Conservation (phyloP, 1,140 invertebrate species). For the Ceratosolen solmsi region DNA sequence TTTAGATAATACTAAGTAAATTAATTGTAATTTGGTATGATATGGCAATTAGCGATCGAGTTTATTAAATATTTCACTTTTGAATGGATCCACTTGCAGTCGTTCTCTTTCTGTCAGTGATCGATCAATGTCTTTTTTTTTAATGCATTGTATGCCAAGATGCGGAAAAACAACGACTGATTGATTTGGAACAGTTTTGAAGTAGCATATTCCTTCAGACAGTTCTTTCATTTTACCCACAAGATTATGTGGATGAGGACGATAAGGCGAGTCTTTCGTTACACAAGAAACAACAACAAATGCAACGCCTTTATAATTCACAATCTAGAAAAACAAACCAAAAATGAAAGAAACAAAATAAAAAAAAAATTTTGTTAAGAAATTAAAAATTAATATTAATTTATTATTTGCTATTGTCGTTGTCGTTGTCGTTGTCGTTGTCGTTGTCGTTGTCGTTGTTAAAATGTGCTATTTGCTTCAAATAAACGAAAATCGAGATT, state of each 20-base stretch:
- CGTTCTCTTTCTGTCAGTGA: slow-evolving; percentile 86
- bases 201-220: slow-evolving; percentile 88
- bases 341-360: slow-evolving; percentile 2
- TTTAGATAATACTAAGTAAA: slow-evolving; percentile 35
- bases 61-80: slow-evolving; percentile 77
- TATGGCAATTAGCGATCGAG: too few species aligned
- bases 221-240: slow-evolving; percentile 94
- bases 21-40: neutral
- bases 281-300: slow-evolving; percentile 96
- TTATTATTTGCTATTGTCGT: too few species aligned
- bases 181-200: slow-evolving; percentile 83
- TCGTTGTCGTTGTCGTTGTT: too few species aligned
- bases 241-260: slow-evolving; percentile 96
- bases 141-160: slow-evolving; percentile 97
- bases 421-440: too few species aligned
- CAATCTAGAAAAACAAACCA: too few species aligned
- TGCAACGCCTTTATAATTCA: slow-evolving; percentile 85
- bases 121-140: slow-evolving; percentile 93
- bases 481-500: too few species aligned
- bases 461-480: too few species aligned
- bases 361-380: too few species aligned
- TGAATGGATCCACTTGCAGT: slow-evolving; percentile 93
- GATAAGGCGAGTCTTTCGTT: slow-evolving; percentile 90
- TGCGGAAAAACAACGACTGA: slow-evolving; percentile 89
- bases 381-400: too few species aligned